phyloP scores from a whole-genome alignment of 2,797 vertebrate genomes.

The Eulemur albifrons region DNA sequence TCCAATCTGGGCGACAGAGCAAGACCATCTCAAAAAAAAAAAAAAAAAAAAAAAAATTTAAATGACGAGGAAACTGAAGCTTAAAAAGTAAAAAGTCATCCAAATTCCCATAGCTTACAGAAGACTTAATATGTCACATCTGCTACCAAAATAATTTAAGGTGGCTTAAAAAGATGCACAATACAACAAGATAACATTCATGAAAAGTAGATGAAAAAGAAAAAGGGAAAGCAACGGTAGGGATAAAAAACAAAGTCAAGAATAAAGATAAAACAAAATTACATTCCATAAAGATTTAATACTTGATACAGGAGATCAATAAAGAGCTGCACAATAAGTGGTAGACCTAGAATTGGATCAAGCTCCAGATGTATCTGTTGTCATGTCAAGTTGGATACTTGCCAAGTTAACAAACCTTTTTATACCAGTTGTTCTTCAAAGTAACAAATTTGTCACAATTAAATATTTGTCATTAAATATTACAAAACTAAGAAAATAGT shows the following conservation, averaged over 20 bases:
- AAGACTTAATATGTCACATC: not conserved
- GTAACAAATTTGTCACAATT: not conserved
- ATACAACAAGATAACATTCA: not conserved
- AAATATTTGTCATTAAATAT: not conserved
- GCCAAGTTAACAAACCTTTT: not conserved
- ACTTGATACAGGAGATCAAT: not conserved
- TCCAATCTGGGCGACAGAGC: not conserved
- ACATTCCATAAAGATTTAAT: not conserved
- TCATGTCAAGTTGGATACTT: not conserved
- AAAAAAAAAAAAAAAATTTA: not conserved
- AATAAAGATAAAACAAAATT: not conserved
- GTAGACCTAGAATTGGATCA: not conserved
- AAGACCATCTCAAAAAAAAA: not conserved
- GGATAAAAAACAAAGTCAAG: not conserved
- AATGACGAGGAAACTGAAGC: not conserved
- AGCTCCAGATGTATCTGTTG: not conserved
- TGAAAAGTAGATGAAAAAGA: not conserved
- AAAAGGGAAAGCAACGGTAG: not conserved
- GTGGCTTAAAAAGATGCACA: not conserved
- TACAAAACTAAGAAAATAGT: not conserved
- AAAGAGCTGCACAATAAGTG: not conserved
- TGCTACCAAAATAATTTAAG: not conserved
- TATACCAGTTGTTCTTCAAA: not conserved
- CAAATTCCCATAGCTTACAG: not conserved
- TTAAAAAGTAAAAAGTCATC: not conserved